These are phyloP conservation scores for Sinocyclocheilus grahami DNA, from an alignment of 2,113 vertebrate species.

Conservation along the genomic window DNA sequence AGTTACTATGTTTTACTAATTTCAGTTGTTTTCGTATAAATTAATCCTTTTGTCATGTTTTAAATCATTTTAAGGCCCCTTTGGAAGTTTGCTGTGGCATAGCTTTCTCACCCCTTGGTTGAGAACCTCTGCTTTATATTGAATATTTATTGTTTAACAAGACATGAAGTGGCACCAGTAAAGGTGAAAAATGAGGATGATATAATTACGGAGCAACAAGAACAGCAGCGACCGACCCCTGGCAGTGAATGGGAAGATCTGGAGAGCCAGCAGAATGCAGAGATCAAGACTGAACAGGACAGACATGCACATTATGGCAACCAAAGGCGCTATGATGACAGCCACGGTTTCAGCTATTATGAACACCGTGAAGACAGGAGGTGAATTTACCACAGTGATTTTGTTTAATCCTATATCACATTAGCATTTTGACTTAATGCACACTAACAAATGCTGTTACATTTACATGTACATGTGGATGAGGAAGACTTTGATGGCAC, in stretches of 20 bases:
- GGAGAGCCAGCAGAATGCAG: conserved; percentile 52
- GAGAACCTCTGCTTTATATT: background rate
- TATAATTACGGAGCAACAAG: background rate
- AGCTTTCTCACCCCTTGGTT: background rate
- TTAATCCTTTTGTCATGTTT: too few species aligned
- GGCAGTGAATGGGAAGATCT: conserved; percentile 22
- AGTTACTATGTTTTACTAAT: too few species aligned
- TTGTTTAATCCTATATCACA: background rate
- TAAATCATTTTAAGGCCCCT: too few species aligned
- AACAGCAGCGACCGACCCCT: background rate
- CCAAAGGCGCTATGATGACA: conserved; percentile 83
- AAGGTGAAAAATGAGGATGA: conserved; percentile 54
- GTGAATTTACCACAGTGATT: conserved; percentile 58
- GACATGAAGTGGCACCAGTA: conserved; percentile 66
- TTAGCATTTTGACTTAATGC: background rate
- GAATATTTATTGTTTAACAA: conserved; percentile 46
- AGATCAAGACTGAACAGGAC: conserved; percentile 63
- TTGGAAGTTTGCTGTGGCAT: too few species aligned
- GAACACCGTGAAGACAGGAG: conserved; percentile 87
- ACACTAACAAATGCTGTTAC: background rate
- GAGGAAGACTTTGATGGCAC: conserved; percentile 88
- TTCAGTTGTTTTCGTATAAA: too few species aligned
- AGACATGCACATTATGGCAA: conserved; percentile 70
- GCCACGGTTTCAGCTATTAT: conserved; percentile 79
- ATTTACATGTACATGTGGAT: conserved; percentile 58